Evolutionary conservation across 2,888 invertebrate genomes (phyloP), one percentile per base, ranked within the genome.

Genomic region (Mechanitis mazaeus): DNA sequence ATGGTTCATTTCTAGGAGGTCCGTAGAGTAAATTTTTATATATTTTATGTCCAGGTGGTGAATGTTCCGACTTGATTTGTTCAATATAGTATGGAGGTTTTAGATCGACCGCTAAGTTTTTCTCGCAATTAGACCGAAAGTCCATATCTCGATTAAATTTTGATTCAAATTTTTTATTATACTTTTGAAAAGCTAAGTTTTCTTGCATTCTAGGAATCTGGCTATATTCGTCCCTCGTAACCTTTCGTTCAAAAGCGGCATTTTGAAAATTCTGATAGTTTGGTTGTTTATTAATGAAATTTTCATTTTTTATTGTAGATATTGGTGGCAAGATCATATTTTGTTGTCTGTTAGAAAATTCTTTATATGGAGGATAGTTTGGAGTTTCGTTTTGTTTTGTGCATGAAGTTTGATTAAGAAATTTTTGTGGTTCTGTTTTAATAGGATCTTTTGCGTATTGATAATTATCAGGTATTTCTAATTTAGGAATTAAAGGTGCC

Each of bases 61-160:
- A 90, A 78, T 91, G 85, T 68, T 91, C 90, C 9, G 91, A 91
- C 74, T 91, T 91, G 45, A 91, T 91, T 75, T 91, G 91, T 67
- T 91, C 91, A 70, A 91, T 86, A 62, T 90, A 91, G 71, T 83
- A 91, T 58, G 90, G 87, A 42, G 83, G 85, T 69, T 85, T 90
- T 3, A 84, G 75, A 55, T 86, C 84, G 31, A 65, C 67, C 4
- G 77, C 67, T 28, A 70, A 65, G 42, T 35, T 75, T 60, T 75
- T 79, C 38, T 71, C 83, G 5, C 71, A 60, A 67, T 68, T 75
- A 33, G 64, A 71, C 58, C 75, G 69, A 54, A 70, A 79, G 31
- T 83, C 80, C 12, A 72, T 56, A 56, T 79, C 83, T 72, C 83
- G 83, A 54, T 61, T 75, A 42, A 67, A 42, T 68, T 84, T 85